Conservation (phyloP, 1,140 invertebrate species). For the Tetramorium simillimum region DNA sequence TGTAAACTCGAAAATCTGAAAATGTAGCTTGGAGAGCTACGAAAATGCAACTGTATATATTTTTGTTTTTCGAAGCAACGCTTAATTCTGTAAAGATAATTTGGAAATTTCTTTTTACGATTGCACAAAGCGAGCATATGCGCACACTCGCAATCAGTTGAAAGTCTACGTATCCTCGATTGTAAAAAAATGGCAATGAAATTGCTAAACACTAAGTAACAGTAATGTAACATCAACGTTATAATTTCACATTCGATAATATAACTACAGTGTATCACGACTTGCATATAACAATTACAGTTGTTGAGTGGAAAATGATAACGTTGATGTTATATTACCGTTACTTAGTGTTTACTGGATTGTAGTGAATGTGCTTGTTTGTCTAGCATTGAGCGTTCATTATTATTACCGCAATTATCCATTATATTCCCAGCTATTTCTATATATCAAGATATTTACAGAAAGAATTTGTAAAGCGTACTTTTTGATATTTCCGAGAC, state of each 20-base stretch:
- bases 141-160: neutral
- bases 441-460: neutral
- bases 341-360: too few species aligned
- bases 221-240: too few species aligned
- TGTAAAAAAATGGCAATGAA: neutral
- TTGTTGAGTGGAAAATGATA: too few species aligned
- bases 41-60: neutral
- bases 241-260: too few species aligned
- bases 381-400: neutral
- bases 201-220: neutral
- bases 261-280: too few species aligned
- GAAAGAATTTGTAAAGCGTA: neutral
- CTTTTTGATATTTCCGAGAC: neutral
- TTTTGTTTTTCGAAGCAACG: neutral
- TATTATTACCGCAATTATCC: neutral
- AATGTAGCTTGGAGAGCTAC: neutral
- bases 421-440: neutral
- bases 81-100: neutral
- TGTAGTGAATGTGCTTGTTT: neutral
- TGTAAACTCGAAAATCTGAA: neutral
- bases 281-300: too few species aligned
- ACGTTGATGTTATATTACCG: too few species aligned
- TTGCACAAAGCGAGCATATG: neutral
- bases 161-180: neutral
- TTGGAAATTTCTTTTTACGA: neutral